Evolutionary conservation across 2,113 vertebrate genomes (phyloP), one percentile per base, ranked within the genome.

Genomic region (Sialia sialis): DNA sequence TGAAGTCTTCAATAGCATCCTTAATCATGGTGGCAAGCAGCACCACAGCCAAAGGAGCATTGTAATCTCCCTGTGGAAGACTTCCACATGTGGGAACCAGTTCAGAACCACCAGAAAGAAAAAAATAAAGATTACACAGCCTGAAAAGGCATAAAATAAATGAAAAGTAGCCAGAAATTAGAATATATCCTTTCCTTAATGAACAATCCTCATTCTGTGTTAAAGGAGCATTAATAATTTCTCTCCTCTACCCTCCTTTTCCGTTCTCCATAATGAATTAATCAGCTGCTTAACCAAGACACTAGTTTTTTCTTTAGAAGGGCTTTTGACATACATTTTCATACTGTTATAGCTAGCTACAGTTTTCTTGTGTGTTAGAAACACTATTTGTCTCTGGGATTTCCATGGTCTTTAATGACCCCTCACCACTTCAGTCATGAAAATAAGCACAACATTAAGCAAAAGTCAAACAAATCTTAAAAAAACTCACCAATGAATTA

Each of bases 91-190:
- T 21, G 98, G 98, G 22, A 98, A 90, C 96, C 97, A 98, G 94
- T 98, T 98, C 85, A 98, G 94, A 89, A 98, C 44, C 51, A 88
- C 96, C 94, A 98, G 96, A 48, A 98, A 96, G 10, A 98, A 87
- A 80, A 98, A 98, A 98, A 62, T 97, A 98, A 79, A 98, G 51
- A 93, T 98, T 98, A 55, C 98, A 97, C 83, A 98, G 89, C 46
- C 98, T 98, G 94, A 44, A 93, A 92, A 81, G 6, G 29, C 12
- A 29, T 58, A 93, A 92, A 79, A 41, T 11, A 85, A 43, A 80
- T 77, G 30, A 74, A 76, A 78, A 76, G 6, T 10, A 39, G 30
- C 21, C 2, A 32, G 54, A 87, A 72, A 76, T 46, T 18, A 78
- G 41, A 86, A 87, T 2, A 3, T 19, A 36, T 46, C 14, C 9